Evolutionary conservation across 2,888 invertebrate species (phyloP).

Genomic region (Microchrysa polita): DNA sequence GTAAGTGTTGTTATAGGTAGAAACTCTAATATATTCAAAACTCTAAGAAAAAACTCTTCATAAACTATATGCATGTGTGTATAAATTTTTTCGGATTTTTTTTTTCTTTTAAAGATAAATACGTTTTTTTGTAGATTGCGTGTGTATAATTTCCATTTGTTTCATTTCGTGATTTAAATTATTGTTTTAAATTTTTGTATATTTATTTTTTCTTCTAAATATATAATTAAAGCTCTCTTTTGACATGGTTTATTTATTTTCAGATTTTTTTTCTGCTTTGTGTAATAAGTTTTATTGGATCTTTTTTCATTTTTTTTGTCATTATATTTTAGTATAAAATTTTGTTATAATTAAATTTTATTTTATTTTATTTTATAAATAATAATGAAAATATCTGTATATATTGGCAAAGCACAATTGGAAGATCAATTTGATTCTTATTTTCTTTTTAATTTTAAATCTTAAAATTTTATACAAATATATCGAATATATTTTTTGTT

Average conservation of each 20-base stretch:
- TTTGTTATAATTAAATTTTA: constrained; percentile 10
- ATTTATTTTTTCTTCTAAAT: constrained; percentile 21
- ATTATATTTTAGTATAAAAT: background rate
- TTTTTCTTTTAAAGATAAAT: no score
- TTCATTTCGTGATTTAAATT: constrained; percentile 2
- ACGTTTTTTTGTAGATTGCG: no score
- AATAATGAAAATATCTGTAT: constrained; percentile 16
- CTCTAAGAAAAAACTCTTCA: constrained; percentile 7
- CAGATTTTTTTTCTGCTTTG: background rate
- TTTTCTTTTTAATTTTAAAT: background rate
- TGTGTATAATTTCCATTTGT: no score
- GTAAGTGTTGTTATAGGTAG: no score
- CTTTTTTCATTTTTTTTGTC: constrained; percentile 1
- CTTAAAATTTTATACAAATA: constrained; percentile 1
- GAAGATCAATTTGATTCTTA: constrained; percentile 8
- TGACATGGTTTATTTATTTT: background rate
- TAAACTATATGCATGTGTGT: constrained; percentile 5
- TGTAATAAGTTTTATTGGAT: background rate
- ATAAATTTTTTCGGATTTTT: no score
- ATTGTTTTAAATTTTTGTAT: background rate
- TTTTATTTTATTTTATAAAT: constrained; percentile 8
- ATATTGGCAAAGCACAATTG: constrained; percentile 5
- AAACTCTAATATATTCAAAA: no score
- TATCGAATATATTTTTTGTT: constrained; percentile 8
- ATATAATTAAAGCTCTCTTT: constrained; percentile 26